Evolutionary conservation across 2,797 vertebrate species (phyloP).

Genomic region (Lagodon rhomboides): DNA sequence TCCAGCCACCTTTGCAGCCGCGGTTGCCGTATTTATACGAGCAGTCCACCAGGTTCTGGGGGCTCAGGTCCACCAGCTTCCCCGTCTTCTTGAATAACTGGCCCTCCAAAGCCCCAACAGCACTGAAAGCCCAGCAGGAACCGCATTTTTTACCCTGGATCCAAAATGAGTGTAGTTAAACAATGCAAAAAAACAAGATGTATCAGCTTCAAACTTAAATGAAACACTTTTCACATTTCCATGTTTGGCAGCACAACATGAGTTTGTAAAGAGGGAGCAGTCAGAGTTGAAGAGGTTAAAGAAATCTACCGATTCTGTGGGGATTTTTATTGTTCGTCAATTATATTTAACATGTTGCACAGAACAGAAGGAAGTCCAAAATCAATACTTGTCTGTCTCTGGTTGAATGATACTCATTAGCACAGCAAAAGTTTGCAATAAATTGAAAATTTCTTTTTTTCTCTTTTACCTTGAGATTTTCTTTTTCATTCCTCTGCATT

Average conservation of each 20-base stretch:
- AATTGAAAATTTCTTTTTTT: not conserved
- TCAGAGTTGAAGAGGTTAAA: constrained; percentile 43
- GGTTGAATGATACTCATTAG: constrained; percentile 35
- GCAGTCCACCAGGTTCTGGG: constrained; percentile 94
- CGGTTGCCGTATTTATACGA: constrained; percentile 86
- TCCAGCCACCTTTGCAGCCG: constrained; percentile 89
- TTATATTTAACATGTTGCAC: constrained; percentile 38
- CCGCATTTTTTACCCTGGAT: constrained; percentile 86
- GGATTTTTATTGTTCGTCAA: constrained; percentile 32
- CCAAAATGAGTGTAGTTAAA: not conserved
- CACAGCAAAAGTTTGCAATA: constrained; percentile 8
- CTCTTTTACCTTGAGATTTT: not conserved
- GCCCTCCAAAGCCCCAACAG: constrained; percentile 90
- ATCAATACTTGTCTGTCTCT: constrained; percentile 50
- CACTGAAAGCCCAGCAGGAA: constrained; percentile 95
- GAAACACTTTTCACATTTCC: constrained; percentile 11
- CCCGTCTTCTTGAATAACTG: constrained; percentile 89
- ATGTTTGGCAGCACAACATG: constrained; percentile 40
- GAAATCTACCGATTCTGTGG: no score
- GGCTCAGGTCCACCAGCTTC: constrained; percentile 89
- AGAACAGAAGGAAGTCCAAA: constrained; percentile 36
- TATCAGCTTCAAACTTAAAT: not conserved
- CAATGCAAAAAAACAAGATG: not conserved
- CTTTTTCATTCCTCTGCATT: not conserved
- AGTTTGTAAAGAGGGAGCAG: not conserved